phyloP scores from a whole-genome alignment of 1,140 invertebrate genomes.

The Atopsyche davidsoni region DNA sequence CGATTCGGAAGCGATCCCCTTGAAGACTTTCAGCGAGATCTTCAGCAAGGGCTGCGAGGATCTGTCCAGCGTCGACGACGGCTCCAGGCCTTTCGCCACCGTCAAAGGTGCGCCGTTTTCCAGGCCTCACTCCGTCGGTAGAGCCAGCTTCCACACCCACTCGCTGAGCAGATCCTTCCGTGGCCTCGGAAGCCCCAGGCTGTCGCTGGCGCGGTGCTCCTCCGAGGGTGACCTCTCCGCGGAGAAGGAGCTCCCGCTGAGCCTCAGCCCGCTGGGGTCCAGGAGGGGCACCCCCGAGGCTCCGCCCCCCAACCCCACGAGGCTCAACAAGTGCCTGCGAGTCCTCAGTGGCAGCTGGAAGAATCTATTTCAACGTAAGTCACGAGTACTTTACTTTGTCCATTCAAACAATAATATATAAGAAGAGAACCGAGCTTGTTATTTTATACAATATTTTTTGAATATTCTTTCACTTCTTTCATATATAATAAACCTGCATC shows the following conservation, averaged over 20 bases:
- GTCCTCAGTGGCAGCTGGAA: conserved; percentile 58
- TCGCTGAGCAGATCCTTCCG: conserved; percentile 42
- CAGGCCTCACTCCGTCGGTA: conserved; percentile 19
- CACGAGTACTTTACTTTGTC: too few species aligned
- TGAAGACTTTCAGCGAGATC: conserved; percentile 40
- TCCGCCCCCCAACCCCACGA: conserved; percentile 41
- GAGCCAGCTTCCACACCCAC: conserved; percentile 26
- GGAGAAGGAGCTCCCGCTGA: conserved; percentile 24
- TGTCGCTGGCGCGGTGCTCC: conserved; percentile 44
- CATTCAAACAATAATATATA: too few species aligned
- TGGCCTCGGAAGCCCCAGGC: conserved; percentile 38
- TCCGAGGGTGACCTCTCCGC: conserved; percentile 47
- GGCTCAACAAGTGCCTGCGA: conserved; percentile 53
- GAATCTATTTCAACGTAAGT: conserved; percentile 60
- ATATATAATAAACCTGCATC: too few species aligned
- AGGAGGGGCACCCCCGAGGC: conserved; percentile 7
- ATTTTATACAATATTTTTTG: too few species aligned
- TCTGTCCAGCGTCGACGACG: conserved; percentile 27
- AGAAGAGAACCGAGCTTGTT: too few species aligned
- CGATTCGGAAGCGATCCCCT: conserved; percentile 36
- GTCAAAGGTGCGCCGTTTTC: conserved; percentile 38
- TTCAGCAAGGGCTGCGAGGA: conserved; percentile 33
- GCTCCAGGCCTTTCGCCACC: conserved; percentile 38
- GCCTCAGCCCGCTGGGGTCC: conserved; percentile 27
- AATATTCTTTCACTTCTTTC: too few species aligned